phyloP scores from a whole-genome alignment of 2,113 vertebrate genomes.

The Sinocyclocheilus anophthalmus region DNA sequence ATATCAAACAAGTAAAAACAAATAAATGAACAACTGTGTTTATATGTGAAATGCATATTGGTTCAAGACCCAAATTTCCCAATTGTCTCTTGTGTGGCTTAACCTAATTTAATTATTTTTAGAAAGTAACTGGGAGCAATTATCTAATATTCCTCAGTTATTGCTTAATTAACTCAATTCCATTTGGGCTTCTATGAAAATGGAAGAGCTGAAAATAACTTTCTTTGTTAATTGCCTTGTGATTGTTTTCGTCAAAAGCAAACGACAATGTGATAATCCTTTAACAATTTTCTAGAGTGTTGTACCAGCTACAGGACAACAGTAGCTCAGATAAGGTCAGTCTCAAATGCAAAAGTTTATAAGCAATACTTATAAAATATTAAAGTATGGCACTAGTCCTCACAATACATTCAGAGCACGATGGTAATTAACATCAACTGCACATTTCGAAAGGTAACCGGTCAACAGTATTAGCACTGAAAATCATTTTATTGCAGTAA shows the following conservation, averaged over 20 bases:
- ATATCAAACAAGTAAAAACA: not conserved
- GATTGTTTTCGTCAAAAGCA: slow-evolving; percentile 13
- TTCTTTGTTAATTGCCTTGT: slow-evolving; percentile 26
- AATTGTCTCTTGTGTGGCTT: slow-evolving; percentile 14
- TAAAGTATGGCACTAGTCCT: not conserved
- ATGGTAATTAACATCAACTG: not conserved
- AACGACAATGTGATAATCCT: slow-evolving; percentile 8
- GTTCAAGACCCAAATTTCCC: slow-evolving; percentile 8
- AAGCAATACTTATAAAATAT: slow-evolving; percentile 22
- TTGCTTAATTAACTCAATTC: slow-evolving; percentile 35
- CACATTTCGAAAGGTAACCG: slow-evolving; percentile 14
- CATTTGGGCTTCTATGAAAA: slow-evolving; percentile 38
- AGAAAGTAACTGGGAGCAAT: slow-evolving; percentile 15
- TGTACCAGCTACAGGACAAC: not conserved
- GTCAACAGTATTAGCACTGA: not conserved
- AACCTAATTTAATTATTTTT: slow-evolving; percentile 26
- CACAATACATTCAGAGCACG: not conserved
- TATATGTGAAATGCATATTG: slow-evolving; percentile 4
- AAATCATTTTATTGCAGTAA: not conserved
- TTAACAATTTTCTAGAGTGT: not conserved
- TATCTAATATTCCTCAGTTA: not conserved
- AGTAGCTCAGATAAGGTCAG: slow-evolving; percentile 30
- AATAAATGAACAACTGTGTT: not conserved
- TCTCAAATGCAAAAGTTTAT: slow-evolving; percentile 30
- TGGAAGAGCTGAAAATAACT: slow-evolving; percentile 15